A percentile compares a stretch with the other conserved stretches of the same genome.
These are phyloP conservation scores for Pristis pectinata DNA, from an alignment of 2,797 vertebrate species.

Conservation along the genomic window DNA sequence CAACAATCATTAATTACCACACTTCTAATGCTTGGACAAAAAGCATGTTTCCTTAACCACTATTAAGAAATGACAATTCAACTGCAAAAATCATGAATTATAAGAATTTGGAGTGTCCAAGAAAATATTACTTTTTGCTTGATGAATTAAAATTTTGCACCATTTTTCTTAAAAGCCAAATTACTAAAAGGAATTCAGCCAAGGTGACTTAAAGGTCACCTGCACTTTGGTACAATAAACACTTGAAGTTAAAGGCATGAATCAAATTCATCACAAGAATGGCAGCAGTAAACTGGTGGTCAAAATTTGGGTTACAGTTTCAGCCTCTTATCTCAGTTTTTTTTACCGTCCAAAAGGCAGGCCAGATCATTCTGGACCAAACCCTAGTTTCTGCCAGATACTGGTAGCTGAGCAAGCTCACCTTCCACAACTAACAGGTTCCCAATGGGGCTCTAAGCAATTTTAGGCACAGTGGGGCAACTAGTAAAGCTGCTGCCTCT, in stretches of 20 bases:
- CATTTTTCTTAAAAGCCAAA: background rate
- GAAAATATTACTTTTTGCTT: background rate
- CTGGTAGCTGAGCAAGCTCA: no score
- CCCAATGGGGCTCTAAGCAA: no score
- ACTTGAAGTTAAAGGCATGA: background rate
- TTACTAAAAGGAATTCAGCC: background rate
- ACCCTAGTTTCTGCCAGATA: no score
- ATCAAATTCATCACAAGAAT: background rate
- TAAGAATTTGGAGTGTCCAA: background rate
- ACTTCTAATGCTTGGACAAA: background rate
- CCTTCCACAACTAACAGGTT: no score
- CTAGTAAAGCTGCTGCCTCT: no score
- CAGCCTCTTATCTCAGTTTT: no score
- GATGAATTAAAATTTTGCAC: background rate
- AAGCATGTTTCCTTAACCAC: background rate
- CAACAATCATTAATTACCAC: no score
- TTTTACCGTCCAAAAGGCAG: no score
- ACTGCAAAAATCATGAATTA: no score
- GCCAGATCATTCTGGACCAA: no score
- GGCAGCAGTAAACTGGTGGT: background rate
- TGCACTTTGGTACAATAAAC: background rate
- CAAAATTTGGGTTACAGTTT: no score
- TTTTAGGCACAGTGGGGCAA: no score
- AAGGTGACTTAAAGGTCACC: background rate
- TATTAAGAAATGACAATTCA: background rate